Evolutionary conservation across 2,113 vertebrate genomes (phyloP), one percentile per base, ranked within the genome.

Genomic region (Periophthalmus modestus): DNA sequence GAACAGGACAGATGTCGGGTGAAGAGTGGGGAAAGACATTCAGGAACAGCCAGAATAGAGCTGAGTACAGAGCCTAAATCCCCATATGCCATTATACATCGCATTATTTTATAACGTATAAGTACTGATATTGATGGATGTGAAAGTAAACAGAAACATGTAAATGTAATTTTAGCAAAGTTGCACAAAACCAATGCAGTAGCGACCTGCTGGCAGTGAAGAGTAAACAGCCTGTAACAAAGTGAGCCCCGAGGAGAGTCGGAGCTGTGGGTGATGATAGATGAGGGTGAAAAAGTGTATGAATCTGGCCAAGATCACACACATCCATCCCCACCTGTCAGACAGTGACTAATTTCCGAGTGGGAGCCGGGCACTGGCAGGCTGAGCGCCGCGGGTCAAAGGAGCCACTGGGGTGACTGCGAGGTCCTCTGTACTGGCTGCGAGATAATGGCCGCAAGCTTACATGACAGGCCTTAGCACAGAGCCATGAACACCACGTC

Each of bases 291-390:
- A 83, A 85, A 82, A 71, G 75, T 21, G 7, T 68, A 87, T 85
- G 87, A 85, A 86, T 88, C 80, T 85, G 83, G 88, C 82, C 73
- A 34, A 71, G 80, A 84, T 90, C 88, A 88, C 81, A 86, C 66
- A 46, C 80, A 88, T 85, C 87, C 78, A 88, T 87, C 85, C 83
- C 82, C 87, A 83, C 78, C 89, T 91, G 88, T 88, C 89, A 87
- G 73, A 71, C 70, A 79, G 80, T 87, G 87, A 89, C 83, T 87
- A 82, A 90, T 92, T 87, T 83, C 71, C 78, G 82, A 81, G 84
- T 74, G 83, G 82, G 79, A 85, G 77, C 80, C 11, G 68, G 81
- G 84, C 85, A 85, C 78, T 77, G 75, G 80, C 75, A 76, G 73
- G 75, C 82, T 21, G 75, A 85, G 79, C 58, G 74, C 81, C 83